Evolutionary conservation across 2,113 vertebrate species (phyloP).

Genomic region (Oncorhynchus gorbuscha): DNA sequence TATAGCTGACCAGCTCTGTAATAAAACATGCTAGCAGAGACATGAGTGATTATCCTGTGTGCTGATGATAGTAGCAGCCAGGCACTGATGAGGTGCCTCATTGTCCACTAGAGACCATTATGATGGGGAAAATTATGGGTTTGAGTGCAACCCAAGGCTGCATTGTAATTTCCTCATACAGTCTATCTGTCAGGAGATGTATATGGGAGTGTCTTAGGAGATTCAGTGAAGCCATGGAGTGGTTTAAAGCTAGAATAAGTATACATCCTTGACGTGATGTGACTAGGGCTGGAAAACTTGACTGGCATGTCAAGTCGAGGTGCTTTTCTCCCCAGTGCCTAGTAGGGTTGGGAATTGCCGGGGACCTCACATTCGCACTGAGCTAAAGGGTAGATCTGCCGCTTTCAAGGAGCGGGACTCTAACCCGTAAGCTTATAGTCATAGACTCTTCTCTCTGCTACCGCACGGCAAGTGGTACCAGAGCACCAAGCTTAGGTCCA

Average conservation of each 20-base stretch:
- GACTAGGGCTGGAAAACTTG: constrained; percentile 16
- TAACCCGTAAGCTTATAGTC: too few species aligned
- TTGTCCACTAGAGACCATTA: constrained; percentile 23
- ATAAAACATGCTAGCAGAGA: background rate
- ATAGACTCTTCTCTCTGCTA: too few species aligned
- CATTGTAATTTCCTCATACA: constrained; percentile 20
- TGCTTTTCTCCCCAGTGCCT: background rate
- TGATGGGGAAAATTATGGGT: constrained; percentile 33
- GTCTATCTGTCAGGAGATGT: constrained; percentile 29
- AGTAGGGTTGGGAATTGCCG: too few species aligned
- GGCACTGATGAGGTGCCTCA: constrained; percentile 14
- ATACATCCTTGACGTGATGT: constrained; percentile 30
- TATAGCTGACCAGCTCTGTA: background rate
- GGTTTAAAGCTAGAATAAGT: constrained; percentile 47
- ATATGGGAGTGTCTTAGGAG: constrained; percentile 13
- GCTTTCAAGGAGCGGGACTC: too few species aligned
- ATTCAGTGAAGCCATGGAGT: constrained; percentile 23
- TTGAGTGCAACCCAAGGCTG: constrained; percentile 37
- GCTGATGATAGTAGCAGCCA: constrained; percentile 5
- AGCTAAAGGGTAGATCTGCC: too few species aligned
- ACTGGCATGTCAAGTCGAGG: constrained; percentile 10
- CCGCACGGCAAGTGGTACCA: too few species aligned
- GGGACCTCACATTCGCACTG: too few species aligned
- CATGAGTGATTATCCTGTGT: constrained; percentile 9
- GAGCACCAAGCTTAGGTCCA: too few species aligned